Percentiles rank a stretch among this genome's conserved stretches.
Conservation (phyloP, 64 coral and sea anemone species). For the Exaiptasia diaphana region DNA sequence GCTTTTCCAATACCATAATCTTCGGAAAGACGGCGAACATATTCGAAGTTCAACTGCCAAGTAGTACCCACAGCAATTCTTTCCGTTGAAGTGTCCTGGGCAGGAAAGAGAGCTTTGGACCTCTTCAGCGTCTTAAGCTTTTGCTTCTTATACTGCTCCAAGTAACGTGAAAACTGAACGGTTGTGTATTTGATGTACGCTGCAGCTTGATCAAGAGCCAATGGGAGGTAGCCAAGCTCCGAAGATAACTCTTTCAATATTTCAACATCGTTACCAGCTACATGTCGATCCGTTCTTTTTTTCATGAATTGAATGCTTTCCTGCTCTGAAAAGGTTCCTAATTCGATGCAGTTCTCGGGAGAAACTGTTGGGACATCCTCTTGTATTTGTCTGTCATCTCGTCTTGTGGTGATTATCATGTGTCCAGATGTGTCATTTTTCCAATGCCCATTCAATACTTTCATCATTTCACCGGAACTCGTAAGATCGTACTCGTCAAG, state of each 20-base stretch:
- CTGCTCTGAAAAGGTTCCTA: neutral
- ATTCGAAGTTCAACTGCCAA: constrained; percentile 50
- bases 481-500: neutral
- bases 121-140: constrained; percentile 38
- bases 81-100: constrained; percentile 35
- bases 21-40: constrained; percentile 1
- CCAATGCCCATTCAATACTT: neutral
- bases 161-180: constrained; percentile 11
- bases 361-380: neutral
- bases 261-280: neutral
- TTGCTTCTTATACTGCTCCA: constrained; percentile 40
- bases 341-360: neutral
- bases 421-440: neutral
- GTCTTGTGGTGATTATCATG: neutral
- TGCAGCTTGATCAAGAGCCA: neutral
- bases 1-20: constrained; percentile 22
- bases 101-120: constrained; percentile 24
- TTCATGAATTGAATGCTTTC: neutral
- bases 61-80: constrained; percentile 50
- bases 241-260: neutral
- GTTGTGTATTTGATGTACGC: neutral
- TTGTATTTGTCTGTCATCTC: neutral
- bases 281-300: neutral
- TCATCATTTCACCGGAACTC: neutral
- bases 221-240: neutral